phyloP scores from a whole-genome alignment of 2,888 invertebrate species.

The Cephonodes hylas region DNA sequence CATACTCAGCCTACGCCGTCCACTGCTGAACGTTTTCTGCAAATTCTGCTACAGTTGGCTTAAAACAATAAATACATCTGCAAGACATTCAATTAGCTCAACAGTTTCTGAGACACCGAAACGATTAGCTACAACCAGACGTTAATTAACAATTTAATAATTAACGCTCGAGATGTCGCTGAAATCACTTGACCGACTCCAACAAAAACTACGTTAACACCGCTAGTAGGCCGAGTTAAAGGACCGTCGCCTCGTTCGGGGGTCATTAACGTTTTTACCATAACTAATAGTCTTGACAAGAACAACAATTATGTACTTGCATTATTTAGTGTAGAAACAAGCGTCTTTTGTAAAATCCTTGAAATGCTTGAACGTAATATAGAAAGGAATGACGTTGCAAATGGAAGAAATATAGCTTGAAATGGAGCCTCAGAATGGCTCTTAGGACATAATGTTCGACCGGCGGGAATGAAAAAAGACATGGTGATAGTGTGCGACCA shows the following conservation, averaged over 20 bases:
- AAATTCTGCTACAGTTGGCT: too few relatives aligned
- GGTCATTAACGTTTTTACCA: background rate
- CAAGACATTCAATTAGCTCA: too few relatives aligned
- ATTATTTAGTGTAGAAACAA: background rate
- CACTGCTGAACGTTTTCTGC: too few relatives aligned
- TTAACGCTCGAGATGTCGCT: background rate
- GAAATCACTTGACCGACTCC: background rate
- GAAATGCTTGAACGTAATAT: slow-evolving; percentile 36
- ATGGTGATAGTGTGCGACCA: slow-evolving; percentile 51
- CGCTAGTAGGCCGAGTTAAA: background rate
- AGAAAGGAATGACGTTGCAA: slow-evolving; percentile 60
- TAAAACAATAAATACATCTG: too few relatives aligned
- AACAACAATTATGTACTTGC: background rate
- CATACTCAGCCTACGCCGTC: too few relatives aligned
- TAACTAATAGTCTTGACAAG: background rate
- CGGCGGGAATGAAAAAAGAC: slow-evolving; percentile 58
- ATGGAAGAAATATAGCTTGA: slow-evolving; percentile 62
- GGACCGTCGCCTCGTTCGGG: background rate
- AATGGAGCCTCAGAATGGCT: slow-evolving; percentile 57
- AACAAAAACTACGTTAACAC: background rate
- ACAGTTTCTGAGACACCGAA: too few relatives aligned
- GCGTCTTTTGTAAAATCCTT: background rate
- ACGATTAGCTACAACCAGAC: background rate
- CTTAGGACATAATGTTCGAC: slow-evolving; percentile 56
- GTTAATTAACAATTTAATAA: background rate